Base-by-base conservation (phyloP, 2,113 vertebrate genomes). In the Corydoras maculifer region DNA sequence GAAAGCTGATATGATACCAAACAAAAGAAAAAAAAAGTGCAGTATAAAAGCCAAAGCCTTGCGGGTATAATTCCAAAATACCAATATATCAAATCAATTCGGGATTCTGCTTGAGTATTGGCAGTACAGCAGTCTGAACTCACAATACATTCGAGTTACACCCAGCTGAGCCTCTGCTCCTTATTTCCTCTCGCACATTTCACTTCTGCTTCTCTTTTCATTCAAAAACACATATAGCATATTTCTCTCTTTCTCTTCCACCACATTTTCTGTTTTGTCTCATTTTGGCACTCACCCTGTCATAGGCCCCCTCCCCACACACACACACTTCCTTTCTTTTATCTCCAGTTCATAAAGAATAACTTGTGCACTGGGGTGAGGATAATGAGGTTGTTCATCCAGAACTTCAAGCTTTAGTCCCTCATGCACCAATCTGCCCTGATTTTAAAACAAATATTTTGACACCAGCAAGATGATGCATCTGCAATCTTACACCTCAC, bases 311-410 rank as follows among this genome's bases (percentile, higher is more conserved):
- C 83, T 70, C 79, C 86, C 86, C 81, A 86, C 84, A 85, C 13
- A 3, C 51, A 86, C 83, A 83, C 83, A 50, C 86, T 82, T 80
- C 72, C 55, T 30, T 65, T 77, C 57, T 86, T 87, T 90, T 86
- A 90, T 90, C 89, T 88, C 59, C 74, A 87, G 84, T 89, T 90
- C 88, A 87, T 88, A 88, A 70, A 66, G 85, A 88, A 89, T 86
- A 89, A 86, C 83, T 43, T 84, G 86, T 62, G 80, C 74, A 62
- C 81, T 83, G 82, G 84, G 84, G 73, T 84, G 81, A 84, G 81
- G 83, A 87, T 90, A 89, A 91, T 90, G 88, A 89, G 88, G 82
- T 86, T 86, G 82, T 88, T 89, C 86, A 86, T 86, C 82, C 82
- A 81, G 83, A 83, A 84, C 86, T 85, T 90, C 80, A 88, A 88